Base-by-base conservation (phyloP, 2,113 vertebrate genomes). In the Cyanocitta stelleri region DNA sequence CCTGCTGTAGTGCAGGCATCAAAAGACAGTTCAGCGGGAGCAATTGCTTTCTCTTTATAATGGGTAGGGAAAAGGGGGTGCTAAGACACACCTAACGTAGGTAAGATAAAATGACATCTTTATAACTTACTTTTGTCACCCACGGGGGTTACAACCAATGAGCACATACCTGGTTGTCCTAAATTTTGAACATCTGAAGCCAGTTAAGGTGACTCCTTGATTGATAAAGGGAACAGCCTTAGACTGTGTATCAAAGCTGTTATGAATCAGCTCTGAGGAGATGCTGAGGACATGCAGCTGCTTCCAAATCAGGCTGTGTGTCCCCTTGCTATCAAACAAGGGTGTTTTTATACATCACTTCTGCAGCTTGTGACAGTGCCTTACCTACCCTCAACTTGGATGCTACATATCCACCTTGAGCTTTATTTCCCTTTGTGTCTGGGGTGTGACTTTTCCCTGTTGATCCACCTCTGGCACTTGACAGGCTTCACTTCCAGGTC, bases 81-180 rank as follows among this genome's bases (percentile, higher is more conserved):
- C 30, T 27, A 13, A 72, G 52, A 8, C 14, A 19, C 6, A 15
- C 14, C 21, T 59, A 16, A 55, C 6, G 0, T 33, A 35, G 30
- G 1, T 67, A 7, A 64, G 33, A 14, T 64, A 58, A 88, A 55
- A 16, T 55, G 13, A 56, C 41, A 44, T 44, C 44, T 90, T 80
- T 18, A 13, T 61, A 29, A 64, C 23, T 13, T 44, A 0, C 11
- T 43, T 62, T 66, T 75, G 56, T 29, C 41, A 24, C 16, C 56
- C 9, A 11, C 0, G 0, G 6, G 8, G 4, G 0, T 63, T 52
- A 21, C 76, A 67, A 64, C 24, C 41, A 44, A 0, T 1, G 9
- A 48, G 29, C 17, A 29, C 18, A 32, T 16, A n/a, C 32, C n/a
- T 83, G 16, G 13, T 56, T 79, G 37, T 85, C 33, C 33, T 76